These are phyloP conservation scores for Coptodon bakossiorum DNA, from an alignment of 2,113 vertebrate species.

Conservation along the genomic window DNA sequence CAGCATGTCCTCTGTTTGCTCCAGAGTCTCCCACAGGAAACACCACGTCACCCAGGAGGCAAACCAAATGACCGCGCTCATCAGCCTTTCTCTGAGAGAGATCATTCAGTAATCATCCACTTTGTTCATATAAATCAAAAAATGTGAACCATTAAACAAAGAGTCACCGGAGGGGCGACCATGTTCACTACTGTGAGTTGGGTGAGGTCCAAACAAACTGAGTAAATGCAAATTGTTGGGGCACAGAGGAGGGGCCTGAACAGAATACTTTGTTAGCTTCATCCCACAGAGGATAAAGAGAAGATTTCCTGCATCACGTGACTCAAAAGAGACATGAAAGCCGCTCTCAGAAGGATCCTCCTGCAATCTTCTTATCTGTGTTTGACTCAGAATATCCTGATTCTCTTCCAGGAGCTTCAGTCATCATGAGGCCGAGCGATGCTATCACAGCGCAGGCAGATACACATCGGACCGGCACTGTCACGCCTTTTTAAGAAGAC, in stretches of 20 bases:
- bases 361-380: background rate
- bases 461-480: constrained; percentile 32
- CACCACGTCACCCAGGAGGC: background rate
- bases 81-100: background rate
- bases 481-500: constrained; percentile 41
- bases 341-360: background rate
- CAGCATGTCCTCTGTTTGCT: background rate
- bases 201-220: background rate
- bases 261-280: background rate
- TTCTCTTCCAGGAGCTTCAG: background rate
- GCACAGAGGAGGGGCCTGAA: background rate
- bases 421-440: background rate
- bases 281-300: background rate
- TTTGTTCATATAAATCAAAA: background rate
- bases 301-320: background rate
- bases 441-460: background rate
- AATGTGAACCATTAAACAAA: background rate
- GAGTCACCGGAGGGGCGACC: background rate
- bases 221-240: background rate
- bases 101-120: background rate
- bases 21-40: background rate
- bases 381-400: constrained; percentile 23
- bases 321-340: background rate
- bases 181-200: background rate
- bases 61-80: background rate